Conservation (phyloP, 53 echinoderm and acorn worm species). For the Paracentrotus lividus region DNA sequence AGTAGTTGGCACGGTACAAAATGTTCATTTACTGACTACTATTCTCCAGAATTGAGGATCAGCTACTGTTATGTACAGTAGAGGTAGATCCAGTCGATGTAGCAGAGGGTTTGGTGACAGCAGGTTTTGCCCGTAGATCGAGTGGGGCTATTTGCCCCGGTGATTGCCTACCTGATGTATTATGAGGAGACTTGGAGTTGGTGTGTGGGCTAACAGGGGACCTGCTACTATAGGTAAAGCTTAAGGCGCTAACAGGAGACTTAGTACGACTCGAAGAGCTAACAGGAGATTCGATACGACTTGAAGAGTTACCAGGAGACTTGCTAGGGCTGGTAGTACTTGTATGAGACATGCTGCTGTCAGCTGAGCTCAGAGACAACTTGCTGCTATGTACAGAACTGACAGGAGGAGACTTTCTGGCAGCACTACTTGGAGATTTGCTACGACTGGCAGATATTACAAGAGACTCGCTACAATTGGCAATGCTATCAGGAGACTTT, state of each 20-base stretch:
- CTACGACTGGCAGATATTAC: background rate
- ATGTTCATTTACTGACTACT: background rate
- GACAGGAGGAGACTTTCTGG: background rate
- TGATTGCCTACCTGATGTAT: conserved; percentile 58
- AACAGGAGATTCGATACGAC: background rate
- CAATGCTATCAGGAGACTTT: background rate
- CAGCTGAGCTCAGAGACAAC: background rate
- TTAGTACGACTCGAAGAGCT: background rate
- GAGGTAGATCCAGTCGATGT: background rate
- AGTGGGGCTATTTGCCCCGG: conserved; percentile 62
- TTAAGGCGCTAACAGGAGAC: background rate
- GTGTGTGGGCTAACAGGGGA: conserved; percentile 6
- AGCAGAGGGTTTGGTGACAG: background rate
- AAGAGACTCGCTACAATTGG: background rate
- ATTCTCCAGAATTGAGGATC: background rate
- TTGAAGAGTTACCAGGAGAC: background rate
- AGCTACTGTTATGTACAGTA: conserved; percentile 28
- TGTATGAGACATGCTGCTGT: conserved; percentile 13
- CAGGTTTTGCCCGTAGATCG: conserved; percentile 49
- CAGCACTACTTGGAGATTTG: background rate
- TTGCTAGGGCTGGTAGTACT: background rate
- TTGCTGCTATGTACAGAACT: background rate
- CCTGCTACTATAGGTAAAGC: background rate
- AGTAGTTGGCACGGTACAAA: background rate
- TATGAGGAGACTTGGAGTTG: conserved; percentile 42